These are phyloP conservation scores for Gnathonemus echidnorhynchus DNA, from an alignment of 2,113 vertebrate genomes.

Conservation along the genomic window DNA sequence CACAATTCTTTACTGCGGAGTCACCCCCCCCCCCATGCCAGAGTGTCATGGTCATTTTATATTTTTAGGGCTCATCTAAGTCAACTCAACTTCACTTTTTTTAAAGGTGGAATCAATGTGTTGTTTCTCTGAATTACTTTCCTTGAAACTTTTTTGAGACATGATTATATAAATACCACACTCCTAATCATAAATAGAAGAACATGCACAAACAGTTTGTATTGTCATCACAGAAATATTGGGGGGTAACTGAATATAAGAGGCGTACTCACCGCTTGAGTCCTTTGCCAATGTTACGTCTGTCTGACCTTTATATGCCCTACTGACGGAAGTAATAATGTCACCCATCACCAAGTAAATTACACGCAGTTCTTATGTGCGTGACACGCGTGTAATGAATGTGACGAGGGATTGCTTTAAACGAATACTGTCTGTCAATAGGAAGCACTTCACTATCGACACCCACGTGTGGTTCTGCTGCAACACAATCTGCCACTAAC, in stretches of 20 bases:
- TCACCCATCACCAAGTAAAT: constrained; percentile 69
- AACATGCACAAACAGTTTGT: neutral
- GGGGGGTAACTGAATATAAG: neutral
- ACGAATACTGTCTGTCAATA: constrained; percentile 55
- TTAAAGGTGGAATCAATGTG: neutral
- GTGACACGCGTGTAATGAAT: constrained; percentile 66
- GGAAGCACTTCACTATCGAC: constrained; percentile 53
- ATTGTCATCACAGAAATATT: neutral
- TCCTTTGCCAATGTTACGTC: neutral
- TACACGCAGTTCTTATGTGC: constrained; percentile 56
- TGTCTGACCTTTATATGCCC: constrained; percentile 52
- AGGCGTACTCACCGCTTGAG: neutral
- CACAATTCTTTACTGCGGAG: constrained; percentile 6
- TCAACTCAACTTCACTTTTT: neutral
- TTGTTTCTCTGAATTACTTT: neutral
- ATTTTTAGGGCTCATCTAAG: neutral
- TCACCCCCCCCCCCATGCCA: neutral
- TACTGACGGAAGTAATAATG: constrained; percentile 72
- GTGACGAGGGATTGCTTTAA: constrained; percentile 60
- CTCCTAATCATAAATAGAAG: neutral
- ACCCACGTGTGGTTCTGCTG: constrained; percentile 24
- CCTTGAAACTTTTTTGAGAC: neutral
- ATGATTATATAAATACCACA: neutral
- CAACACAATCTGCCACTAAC: no score
- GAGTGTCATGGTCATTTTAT: neutral